Percentiles rank a stretch among this genome's conserved stretches.
Evolutionary conservation across 2,888 invertebrate genomes (phyloP).

Genomic region (Polietes domitor): DNA sequence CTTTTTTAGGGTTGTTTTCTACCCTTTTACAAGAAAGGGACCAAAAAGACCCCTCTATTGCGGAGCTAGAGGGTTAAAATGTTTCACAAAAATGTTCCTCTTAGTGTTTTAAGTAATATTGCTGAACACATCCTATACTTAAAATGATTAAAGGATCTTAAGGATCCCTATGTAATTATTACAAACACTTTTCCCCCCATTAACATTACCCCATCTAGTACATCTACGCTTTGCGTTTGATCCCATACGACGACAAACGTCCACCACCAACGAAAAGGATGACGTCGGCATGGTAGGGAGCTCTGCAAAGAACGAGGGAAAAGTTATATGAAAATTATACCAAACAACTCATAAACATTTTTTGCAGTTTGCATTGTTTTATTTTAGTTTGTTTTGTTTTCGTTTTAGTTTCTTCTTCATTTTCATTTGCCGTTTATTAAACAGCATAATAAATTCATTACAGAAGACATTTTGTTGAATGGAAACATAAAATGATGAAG

Average conservation of each 20-base stretch:
- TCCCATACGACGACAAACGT: neutral
- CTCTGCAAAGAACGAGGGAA: constrained; percentile 56
- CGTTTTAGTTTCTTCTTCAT: constrained; percentile 1
- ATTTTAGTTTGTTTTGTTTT: neutral
- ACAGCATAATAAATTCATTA: constrained; percentile 64
- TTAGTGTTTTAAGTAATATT: no score
- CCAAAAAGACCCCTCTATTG: no score
- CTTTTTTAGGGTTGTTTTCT: no score
- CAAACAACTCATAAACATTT: constrained; percentile 78
- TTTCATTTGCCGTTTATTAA: constrained; percentile 65
- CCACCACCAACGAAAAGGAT: neutral
- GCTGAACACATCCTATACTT: no score
- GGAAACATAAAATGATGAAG: constrained; percentile 33
- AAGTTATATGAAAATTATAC: constrained; percentile 79
- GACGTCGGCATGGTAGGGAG: neutral
- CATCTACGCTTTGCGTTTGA: neutral
- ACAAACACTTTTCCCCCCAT: no score
- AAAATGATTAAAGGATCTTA: no score
- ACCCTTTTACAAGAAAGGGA: no score
- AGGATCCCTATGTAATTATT: no score
- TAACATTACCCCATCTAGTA: neutral
- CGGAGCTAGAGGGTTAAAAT: no score
- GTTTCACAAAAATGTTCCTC: no score
- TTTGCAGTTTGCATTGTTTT: constrained; percentile 60
- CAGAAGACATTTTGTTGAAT: constrained; percentile 57